Conservation (phyloP, 2,797 vertebrate species). For the Gobio occitaniae region DNA sequence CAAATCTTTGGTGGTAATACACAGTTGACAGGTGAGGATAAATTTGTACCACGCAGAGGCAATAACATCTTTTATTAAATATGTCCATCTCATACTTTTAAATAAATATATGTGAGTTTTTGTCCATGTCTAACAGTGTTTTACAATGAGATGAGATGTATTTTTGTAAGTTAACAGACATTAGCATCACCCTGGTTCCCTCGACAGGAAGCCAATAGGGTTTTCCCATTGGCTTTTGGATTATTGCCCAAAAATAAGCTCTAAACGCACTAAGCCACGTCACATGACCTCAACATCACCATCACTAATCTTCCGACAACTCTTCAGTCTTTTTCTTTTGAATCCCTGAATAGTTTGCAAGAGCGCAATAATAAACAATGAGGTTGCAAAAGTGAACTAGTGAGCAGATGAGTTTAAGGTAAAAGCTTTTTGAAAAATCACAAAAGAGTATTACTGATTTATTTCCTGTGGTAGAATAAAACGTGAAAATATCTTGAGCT, state of each 20-base stretch:
- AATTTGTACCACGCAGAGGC: background rate
- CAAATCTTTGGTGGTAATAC: slow-evolving; percentile 50
- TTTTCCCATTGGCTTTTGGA: background rate
- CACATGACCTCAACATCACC: too few relatives aligned
- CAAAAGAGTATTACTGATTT: background rate
- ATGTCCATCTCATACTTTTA: background rate
- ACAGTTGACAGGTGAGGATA: slow-evolving; percentile 54
- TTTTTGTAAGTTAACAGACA: background rate
- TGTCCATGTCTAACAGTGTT: background rate
- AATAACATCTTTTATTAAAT: background rate
- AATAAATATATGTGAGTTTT: background rate
- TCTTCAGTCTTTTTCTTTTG: background rate
- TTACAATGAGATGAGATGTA: background rate
- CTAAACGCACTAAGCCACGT: background rate
- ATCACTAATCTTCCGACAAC: background rate
- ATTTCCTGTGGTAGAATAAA: background rate
- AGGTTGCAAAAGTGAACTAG: background rate
- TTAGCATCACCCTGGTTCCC: background rate
- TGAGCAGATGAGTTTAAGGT: background rate
- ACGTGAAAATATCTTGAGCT: background rate
- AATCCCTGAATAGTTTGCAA: background rate
- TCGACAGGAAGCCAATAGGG: background rate
- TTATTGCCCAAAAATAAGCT: background rate
- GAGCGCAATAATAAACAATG: background rate
- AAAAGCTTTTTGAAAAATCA: background rate